phyloP scores from a whole-genome alignment of 2,888 invertebrate species.

The Nephrotoma guestfalica region DNA sequence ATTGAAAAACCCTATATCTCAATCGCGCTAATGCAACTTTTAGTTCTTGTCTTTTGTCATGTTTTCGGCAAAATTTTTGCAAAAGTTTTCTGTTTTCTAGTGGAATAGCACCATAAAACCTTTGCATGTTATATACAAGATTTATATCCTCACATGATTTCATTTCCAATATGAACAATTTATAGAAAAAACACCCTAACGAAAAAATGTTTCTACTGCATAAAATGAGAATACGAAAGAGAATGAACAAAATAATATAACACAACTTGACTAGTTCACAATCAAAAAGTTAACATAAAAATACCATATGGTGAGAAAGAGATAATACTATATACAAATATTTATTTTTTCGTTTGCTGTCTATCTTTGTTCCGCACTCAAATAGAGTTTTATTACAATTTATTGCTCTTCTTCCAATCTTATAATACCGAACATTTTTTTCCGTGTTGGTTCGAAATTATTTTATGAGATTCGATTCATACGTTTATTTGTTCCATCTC shows the following conservation, averaged over 20 bases:
- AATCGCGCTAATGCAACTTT: no score
- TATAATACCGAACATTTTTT: background rate
- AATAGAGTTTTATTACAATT: background rate
- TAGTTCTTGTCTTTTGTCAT: no score
- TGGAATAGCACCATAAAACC: no score
- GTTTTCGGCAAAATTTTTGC: no score
- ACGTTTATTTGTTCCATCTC: background rate
- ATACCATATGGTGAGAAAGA: background rate
- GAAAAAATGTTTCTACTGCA: background rate
- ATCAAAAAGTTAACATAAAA: background rate
- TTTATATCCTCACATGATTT: no score
- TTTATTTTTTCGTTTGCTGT: background rate
- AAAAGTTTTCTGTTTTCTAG: no score
- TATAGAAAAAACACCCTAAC: background rate
- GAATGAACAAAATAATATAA: background rate
- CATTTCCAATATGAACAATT: no score
- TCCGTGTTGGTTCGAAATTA: background rate
- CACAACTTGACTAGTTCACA: background rate
- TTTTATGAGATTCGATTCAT: background rate
- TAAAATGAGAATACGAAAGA: background rate
- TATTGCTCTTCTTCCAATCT: background rate
- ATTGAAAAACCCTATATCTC: no score
- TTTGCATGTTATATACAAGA: no score
- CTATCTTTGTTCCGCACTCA: background rate
- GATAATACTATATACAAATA: background rate